Evolutionary conservation across 64 coral and sea anemone genomes (phyloP), one percentile per base, ranked within the genome.

Genomic region (Porites lutea): DNA sequence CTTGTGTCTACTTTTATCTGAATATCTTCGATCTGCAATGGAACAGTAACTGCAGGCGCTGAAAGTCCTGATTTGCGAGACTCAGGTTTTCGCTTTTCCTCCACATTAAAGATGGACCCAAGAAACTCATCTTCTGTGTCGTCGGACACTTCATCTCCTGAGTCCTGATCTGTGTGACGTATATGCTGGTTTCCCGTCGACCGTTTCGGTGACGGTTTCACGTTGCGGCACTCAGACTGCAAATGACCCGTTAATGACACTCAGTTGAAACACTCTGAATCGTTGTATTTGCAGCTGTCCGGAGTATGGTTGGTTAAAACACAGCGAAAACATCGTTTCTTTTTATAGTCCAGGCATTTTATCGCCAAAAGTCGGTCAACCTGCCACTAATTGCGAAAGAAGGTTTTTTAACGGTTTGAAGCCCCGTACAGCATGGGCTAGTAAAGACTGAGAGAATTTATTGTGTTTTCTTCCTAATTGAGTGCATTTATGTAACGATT

Each of bases 21-120:
- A 72, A 88, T 6, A 73, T 75, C 67, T 20, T 88, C 86, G 54
- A 88, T 72, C 85, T 57, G n/a, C 4, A 88, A 49, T n/a, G 85
- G 72, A 13, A 88, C 85, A n/a, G 74, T 70, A 13, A 87, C 47
- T 65, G 43, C 45, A 19, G 74, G 74, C 11, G 74, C 11, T 3
- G 74, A 6, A 18, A 50, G 12, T 18, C 43, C 16, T 4, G 44
- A 3, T 3, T 52, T 45, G 11, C 43, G 46, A 43, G 48, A 50
- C 11, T 76, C 48, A 76, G 46, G 14, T 13, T 67, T 10, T 10
- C 19, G 64, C 5, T 5, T 15, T 5, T 15, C 64, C 8, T 67
- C 14, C 64, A 15, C 13, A 20, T 16, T 67, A 15, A 67, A 67
- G 19, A 19, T 67, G 8, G 64, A 67, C 14, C 14, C 64, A 0